Evolutionary conservation across 2,113 vertebrate species (phyloP).

Genomic region (Dryoscopus gambensis): DNA sequence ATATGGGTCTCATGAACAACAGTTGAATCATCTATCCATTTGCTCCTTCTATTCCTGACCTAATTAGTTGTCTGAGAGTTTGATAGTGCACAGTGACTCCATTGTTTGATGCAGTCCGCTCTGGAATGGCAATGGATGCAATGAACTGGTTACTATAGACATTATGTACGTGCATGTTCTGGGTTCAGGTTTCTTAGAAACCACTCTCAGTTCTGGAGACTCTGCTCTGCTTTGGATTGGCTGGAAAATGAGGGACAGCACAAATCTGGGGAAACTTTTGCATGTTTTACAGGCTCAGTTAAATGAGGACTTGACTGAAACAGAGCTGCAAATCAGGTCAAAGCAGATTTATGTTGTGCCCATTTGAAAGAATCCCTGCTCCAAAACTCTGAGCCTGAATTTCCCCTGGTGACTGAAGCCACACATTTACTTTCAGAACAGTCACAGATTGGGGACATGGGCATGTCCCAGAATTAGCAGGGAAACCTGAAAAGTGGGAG

Average conservation of each 20-base stretch:
- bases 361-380: not conserved
- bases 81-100: constrained; percentile 37
- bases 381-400: not conserved
- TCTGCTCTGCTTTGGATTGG: not conserved
- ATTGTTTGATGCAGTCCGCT: not conserved
- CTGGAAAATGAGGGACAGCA: not conserved
- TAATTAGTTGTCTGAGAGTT: constrained; percentile 30
- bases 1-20: constrained; percentile 11
- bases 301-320: constrained; percentile 32
- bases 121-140: not conserved
- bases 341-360: not conserved
- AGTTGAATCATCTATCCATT: constrained; percentile 36
- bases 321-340: constrained; percentile 32
- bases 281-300: not conserved
- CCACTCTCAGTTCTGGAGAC: not conserved
- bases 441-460: not conserved
- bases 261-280: not conserved
- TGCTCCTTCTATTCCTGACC: not conserved
- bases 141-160: not conserved
- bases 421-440: not conserved
- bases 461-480: not conserved
- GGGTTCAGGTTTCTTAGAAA: not conserved
- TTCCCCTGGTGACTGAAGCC: constrained; percentile 3
- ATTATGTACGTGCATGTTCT: not conserved
- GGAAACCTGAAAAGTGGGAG: not conserved